Percentiles rank a stretch among this genome's conserved stretches.
Conservation (phyloP, 2,797 vertebrate species). For the Intellagama lesueurii region DNA sequence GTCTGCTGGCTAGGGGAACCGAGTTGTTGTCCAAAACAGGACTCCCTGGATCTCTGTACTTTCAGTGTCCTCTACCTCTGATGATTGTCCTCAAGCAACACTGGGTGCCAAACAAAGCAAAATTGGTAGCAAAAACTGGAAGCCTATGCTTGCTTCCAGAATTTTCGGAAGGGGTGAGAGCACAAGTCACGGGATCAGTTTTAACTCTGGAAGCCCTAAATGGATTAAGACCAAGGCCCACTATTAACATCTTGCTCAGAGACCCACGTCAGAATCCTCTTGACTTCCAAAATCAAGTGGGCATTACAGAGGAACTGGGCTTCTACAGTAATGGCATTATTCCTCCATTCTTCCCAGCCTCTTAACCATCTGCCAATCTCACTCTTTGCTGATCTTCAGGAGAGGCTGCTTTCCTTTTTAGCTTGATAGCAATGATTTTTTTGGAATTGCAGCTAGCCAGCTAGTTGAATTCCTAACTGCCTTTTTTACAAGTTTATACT, state of each 20-base stretch:
- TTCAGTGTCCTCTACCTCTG: too few relatives aligned
- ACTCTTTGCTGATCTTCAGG: not conserved
- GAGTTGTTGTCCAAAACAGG: too few relatives aligned
- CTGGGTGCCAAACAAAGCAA: not conserved
- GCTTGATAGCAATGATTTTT: not conserved
- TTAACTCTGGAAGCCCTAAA: too few relatives aligned
- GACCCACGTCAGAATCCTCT: not conserved
- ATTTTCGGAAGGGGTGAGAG: too few relatives aligned
- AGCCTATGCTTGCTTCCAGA: too few relatives aligned
- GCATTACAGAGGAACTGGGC: not conserved
- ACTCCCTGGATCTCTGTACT: too few relatives aligned
- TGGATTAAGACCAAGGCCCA: not conserved
- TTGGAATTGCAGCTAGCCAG: not conserved
- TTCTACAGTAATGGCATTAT: not conserved
- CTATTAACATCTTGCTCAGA: not conserved
- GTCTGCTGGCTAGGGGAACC: too few relatives aligned
- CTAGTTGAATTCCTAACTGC: not conserved
- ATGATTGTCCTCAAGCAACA: not conserved
- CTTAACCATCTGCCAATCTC: not conserved
- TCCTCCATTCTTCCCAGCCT: not conserved
- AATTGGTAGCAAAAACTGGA: not conserved
- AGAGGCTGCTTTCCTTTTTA: not conserved
- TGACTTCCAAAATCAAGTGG: not conserved
- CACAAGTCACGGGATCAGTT: too few relatives aligned
- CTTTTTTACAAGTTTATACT: not conserved